Conservation (phyloP, 2,888 invertebrate species). For the Mesoligia furuncula region DNA sequence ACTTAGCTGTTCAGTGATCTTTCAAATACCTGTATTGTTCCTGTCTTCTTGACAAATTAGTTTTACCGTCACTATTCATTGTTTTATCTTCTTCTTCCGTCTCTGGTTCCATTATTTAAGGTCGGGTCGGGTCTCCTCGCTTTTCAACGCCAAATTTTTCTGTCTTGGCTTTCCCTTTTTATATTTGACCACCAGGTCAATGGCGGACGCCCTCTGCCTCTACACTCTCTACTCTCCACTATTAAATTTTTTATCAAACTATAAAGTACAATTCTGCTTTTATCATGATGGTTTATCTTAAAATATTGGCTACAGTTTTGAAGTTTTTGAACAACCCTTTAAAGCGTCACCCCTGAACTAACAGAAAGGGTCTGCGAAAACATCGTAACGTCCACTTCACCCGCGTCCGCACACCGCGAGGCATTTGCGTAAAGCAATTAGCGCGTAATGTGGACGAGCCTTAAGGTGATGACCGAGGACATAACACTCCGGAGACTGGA, state of each 20-base stretch:
- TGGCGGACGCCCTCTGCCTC: background rate
- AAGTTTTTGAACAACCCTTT: background rate
- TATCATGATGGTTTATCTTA: background rate
- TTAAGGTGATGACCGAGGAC: conserved; percentile 69
- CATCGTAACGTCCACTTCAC: conserved; percentile 71
- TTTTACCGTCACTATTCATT: background rate
- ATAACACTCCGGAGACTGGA: conserved; percentile 31
- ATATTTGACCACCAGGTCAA: background rate
- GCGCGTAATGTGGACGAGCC: conserved; percentile 82
- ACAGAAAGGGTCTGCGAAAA: conserved; percentile 72
- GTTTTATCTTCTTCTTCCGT: background rate
- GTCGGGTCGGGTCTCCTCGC: background rate
- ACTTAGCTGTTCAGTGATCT: background rate
- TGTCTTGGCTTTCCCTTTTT: background rate
- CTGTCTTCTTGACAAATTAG: background rate
- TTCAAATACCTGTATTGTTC: background rate
- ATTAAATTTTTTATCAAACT: background rate
- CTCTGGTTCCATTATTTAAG: background rate
- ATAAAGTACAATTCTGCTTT: background rate
- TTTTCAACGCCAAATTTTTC: background rate
- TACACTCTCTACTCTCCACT: background rate
- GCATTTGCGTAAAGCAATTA: conserved; percentile 88
- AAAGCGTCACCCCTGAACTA: conserved; percentile 56
- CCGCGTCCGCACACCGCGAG: conserved; percentile 73
- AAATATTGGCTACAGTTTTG: background rate